Conservation (phyloP, 1,140 invertebrate genomes). For the Anoplophora glabripennis region DNA sequence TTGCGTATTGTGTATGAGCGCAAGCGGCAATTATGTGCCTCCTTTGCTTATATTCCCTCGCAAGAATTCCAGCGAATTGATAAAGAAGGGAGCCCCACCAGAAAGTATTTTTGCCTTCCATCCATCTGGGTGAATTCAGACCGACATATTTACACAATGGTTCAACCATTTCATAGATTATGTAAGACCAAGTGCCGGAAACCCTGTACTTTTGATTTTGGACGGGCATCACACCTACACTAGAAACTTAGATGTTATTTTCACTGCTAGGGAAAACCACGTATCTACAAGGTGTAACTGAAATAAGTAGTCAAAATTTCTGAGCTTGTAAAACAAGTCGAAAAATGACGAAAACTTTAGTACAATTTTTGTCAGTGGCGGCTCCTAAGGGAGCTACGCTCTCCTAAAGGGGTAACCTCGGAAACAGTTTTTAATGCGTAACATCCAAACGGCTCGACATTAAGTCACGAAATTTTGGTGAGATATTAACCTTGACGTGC, state of each 20-base stretch:
- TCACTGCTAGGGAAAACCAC: constrained; percentile 35
- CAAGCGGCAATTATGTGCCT: constrained; percentile 43
- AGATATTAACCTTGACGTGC: no score
- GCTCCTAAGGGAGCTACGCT: no score
- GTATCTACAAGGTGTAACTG: no score
- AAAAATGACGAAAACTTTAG: no score
- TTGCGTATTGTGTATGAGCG: constrained; percentile 41
- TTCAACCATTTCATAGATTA: constrained; percentile 34
- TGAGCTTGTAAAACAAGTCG: no score
- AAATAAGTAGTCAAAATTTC: no score
- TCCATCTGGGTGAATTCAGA: constrained; percentile 40
- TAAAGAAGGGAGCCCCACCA: constrained; percentile 37
- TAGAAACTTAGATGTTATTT: constrained; percentile 35
- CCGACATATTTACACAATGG: constrained; percentile 35
- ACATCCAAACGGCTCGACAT: no score
- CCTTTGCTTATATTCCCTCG: constrained; percentile 46
- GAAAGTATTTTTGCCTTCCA: constrained; percentile 39
- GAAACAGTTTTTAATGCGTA: no score
- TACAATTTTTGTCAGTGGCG: no score
- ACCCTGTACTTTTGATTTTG: constrained; percentile 33
- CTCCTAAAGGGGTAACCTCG: no score
- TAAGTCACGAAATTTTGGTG: no score
- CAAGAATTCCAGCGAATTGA: constrained; percentile 30
- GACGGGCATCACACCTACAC: constrained; percentile 35
- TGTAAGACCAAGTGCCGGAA: constrained; percentile 20